These are phyloP conservation scores for Augochlorella aurata DNA, from an alignment of 2,888 invertebrate genomes.

Conservation along the genomic window DNA sequence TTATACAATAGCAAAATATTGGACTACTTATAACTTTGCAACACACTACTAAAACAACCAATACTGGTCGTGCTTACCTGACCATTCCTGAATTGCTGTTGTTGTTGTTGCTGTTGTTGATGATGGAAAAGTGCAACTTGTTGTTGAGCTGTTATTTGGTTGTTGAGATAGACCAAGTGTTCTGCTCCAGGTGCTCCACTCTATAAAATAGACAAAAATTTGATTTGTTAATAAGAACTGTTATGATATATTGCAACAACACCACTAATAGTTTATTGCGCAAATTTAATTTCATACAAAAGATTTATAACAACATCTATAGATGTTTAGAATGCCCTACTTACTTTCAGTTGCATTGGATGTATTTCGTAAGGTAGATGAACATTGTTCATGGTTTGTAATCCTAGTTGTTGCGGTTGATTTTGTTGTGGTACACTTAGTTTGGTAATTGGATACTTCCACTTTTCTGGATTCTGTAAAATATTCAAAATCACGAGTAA, in stretches of 20 bases:
- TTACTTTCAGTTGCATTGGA: constrained; percentile 81
- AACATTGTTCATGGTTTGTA: constrained; percentile 83
- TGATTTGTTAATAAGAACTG: not conserved
- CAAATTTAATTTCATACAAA: not conserved
- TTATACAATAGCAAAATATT: not conserved
- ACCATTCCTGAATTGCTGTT: constrained; percentile 82
- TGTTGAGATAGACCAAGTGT: constrained; percentile 83
- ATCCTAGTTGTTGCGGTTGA: constrained; percentile 84
- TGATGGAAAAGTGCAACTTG: constrained; percentile 80
- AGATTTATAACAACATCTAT: constrained; percentile 1
- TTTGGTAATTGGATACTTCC: constrained; percentile 87
- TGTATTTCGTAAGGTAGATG: constrained; percentile 80
- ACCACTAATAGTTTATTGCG: not conserved
- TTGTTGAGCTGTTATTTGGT: constrained; percentile 81
- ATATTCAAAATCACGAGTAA: constrained; percentile 46
- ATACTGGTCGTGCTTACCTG: constrained; percentile 75
- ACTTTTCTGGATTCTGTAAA: constrained; percentile 92
- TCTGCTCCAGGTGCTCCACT: constrained; percentile 85
- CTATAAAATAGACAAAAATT: constrained; percentile 76
- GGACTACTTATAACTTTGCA: not conserved
- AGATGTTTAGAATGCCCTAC: constrained; percentile 30
- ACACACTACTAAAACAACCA: not conserved
- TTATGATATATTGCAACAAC: not conserved
- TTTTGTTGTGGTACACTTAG: constrained; percentile 83
- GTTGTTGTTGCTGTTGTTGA: constrained; percentile 83